Percentiles rank a stretch among this genome's conserved stretches.
Conservation (phyloP, 2,113 vertebrate species). For the Oncorhynchus gorbuscha region DNA sequence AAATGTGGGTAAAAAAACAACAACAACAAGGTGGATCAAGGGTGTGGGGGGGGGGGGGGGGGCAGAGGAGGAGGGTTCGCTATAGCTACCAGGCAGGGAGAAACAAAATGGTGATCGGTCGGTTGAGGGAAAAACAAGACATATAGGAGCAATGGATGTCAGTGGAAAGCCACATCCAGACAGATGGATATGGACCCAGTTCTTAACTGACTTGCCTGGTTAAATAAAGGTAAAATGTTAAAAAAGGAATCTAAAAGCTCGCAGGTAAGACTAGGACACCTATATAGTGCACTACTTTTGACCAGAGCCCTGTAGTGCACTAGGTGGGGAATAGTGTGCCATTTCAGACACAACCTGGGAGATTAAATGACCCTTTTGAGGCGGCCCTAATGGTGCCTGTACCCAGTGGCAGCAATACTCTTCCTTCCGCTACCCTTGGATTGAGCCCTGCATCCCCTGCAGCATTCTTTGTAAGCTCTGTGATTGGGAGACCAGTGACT, state of each 20-base stretch:
- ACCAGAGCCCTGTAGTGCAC: no score
- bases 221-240: no score
- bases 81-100: conserved; percentile 1
- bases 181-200: conserved; percentile 42
- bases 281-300: no score
- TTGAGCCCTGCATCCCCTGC: conserved; percentile 3
- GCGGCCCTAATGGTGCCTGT: neutral
- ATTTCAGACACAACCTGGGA: neutral
- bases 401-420: neutral
- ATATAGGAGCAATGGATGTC: conserved; percentile 50
- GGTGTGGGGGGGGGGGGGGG: neutral
- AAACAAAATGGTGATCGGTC: neutral
- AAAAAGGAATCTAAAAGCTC: conserved; percentile 14
- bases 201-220: no score
- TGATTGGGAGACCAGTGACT: conserved; percentile 27
- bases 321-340: no score
- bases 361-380: neutral
- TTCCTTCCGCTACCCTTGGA: conserved; percentile 6
- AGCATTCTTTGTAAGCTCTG: neutral
- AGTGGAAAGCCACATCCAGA: conserved; percentile 47
- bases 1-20: neutral
- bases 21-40: neutral
- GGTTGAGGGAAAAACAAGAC: conserved; percentile 23
- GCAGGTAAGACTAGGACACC: neutral
- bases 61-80: neutral